Evolutionary conservation across 2,888 invertebrate species (phyloP).

Genomic region (Ligdia adustata): DNA sequence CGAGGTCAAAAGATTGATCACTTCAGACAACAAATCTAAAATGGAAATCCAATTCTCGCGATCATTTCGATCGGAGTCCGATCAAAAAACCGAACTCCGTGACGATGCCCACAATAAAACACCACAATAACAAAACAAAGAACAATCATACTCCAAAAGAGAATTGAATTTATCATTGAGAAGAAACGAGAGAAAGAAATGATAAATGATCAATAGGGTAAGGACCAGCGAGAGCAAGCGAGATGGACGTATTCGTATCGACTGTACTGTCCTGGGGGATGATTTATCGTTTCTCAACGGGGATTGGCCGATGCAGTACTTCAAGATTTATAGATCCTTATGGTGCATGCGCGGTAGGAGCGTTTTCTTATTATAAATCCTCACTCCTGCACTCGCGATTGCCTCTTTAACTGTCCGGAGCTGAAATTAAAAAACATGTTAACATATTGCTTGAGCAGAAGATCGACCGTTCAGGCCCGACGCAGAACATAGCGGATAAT

Average conservation of each 20-base stretch:
- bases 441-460: slow-evolving; percentile 70
- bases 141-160: slow-evolving; percentile 82
- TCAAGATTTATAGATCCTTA: slow-evolving; percentile 81
- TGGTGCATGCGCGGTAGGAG: slow-evolving; percentile 82
- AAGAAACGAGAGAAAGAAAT: slow-evolving; percentile 78
- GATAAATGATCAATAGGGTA: slow-evolving; percentile 75
- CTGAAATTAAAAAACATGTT: slow-evolving; percentile 80
- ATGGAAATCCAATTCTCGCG: slow-evolving; percentile 82
- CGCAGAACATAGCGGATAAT: slow-evolving; percentile 64
- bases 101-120: slow-evolving; percentile 80
- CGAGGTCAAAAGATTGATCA: slow-evolving; percentile 69
- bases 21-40: slow-evolving; percentile 70
- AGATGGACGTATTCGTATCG: slow-evolving; percentile 66
- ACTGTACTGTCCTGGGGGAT: slow-evolving; percentile 70
- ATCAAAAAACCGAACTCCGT: slow-evolving; percentile 79
- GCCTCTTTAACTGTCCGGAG: slow-evolving; percentile 70
- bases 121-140: slow-evolving; percentile 79
- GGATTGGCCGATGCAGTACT: slow-evolving; percentile 82
- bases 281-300: slow-evolving; percentile 83
- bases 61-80: slow-evolving; percentile 79
- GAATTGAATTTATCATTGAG: slow-evolving; percentile 83
- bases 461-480: slow-evolving; percentile 39
- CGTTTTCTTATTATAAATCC: slow-evolving; percentile 82
- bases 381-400: slow-evolving; percentile 77
- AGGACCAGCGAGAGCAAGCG: slow-evolving; percentile 63